A percentile compares a stretch with the other conserved stretches of the same genome.
phyloP scores from a whole-genome alignment of 2,797 vertebrate species.

The Acanthiza pusilla region DNA sequence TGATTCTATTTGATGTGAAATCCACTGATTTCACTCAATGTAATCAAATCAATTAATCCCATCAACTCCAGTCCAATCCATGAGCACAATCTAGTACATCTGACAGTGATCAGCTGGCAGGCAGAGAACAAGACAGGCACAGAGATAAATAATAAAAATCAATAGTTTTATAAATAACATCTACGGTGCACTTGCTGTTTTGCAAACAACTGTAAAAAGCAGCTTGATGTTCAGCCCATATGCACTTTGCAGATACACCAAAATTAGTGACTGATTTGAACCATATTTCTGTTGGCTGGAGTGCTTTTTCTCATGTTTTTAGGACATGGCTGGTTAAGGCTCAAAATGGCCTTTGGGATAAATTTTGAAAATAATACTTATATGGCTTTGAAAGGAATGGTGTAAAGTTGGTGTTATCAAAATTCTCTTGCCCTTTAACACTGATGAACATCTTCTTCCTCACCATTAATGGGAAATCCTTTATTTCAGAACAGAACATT shows the following conservation, averaged over 20 bases:
- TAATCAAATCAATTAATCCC: slow-evolving; percentile 57
- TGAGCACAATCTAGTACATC: neutral
- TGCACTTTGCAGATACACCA: neutral
- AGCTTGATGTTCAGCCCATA: neutral
- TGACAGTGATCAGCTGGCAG: slow-evolving; percentile 18
- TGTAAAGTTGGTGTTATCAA: neutral
- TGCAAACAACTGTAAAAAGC: neutral
- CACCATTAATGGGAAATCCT: neutral
- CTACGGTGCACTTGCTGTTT: neutral
- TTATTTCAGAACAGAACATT: neutral
- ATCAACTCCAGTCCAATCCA: neutral
- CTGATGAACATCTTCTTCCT: neutral
- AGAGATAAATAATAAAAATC: slow-evolving; percentile 31
- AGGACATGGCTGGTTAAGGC: neutral
- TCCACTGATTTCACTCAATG: slow-evolving; percentile 38
- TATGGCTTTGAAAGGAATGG: neutral
- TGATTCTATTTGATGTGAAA: slow-evolving; percentile 42
- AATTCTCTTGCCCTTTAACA: neutral
- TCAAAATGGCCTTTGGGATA: neutral
- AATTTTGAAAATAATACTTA: neutral
- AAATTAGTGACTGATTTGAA: neutral
- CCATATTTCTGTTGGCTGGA: neutral
- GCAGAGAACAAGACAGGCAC: neutral
- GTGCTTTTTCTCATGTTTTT: neutral
- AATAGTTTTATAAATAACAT: neutral